Conservation (phyloP, 2,797 vertebrate species). For the Hipposideros larvatus region DNA sequence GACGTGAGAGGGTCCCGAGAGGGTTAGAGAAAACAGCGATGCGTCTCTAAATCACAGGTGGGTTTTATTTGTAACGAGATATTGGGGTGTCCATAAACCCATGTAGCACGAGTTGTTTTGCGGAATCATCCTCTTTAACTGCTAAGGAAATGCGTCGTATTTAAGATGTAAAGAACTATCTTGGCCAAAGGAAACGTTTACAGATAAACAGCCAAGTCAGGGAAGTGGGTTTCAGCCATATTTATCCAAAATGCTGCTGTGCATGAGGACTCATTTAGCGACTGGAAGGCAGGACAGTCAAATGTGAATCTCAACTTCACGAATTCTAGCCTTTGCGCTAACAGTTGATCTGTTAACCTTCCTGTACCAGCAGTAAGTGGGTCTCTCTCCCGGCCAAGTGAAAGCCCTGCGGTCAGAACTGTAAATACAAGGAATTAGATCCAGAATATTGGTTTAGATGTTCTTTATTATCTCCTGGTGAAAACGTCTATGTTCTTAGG, state of each 20-base stretch:
- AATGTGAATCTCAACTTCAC: not conserved
- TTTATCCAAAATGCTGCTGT: not conserved
- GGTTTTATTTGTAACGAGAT: constrained; percentile 1
- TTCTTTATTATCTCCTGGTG: not conserved
- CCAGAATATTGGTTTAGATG: not conserved
- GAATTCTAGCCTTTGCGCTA: not conserved
- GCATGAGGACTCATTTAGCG: not conserved
- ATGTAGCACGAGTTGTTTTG: not conserved
- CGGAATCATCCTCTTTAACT: not conserved
- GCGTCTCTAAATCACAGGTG: not conserved
- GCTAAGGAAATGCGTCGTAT: not conserved
- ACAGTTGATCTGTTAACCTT: not conserved
- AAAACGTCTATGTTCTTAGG: not conserved
- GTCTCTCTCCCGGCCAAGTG: not conserved
- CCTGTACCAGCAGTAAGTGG: not conserved
- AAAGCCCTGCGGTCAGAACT: not conserved
- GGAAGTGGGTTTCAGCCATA: not conserved
- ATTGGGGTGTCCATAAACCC: not conserved
- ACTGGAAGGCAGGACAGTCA: not conserved
- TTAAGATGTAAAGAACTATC: not conserved
- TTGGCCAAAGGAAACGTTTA: not conserved
- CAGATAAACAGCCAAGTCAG: not conserved
- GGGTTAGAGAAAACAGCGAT: not conserved
- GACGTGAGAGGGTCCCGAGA: constrained; percentile 61
- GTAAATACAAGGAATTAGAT: not conserved